Evolutionary conservation across 1,140 invertebrate species (phyloP), one percentile per base, ranked within the genome.

Genomic region (Drosophila hydei): DNA sequence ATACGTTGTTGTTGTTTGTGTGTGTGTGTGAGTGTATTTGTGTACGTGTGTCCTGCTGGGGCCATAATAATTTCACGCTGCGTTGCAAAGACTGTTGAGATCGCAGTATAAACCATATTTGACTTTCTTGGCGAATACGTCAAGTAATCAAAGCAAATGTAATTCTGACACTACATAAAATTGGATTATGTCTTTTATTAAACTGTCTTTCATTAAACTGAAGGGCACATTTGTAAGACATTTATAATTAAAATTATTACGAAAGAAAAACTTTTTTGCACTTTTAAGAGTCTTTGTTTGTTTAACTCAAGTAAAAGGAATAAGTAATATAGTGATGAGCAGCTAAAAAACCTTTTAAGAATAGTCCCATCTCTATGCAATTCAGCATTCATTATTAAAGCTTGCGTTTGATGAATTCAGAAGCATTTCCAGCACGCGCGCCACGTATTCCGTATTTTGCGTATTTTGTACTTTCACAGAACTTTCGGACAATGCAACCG

Each of bases 21-120:
- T 5, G 45, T 18, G 38, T 14, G 38, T 40, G 38, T 40, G 38
- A 14, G 45, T 19, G 19, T 42, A n/a, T 14, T 18, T 45, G 75
- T 40, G 42, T 36, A n/a, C 43, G 43, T 50, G 65, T 68, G 33
- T 59, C 72, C 76, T 71, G 68, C 63, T 79, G 81, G 54, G 65
- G 47, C 43, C 69, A 50, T 64, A 84, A 85, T 74, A 74, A 80
- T 85, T 77, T 80, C 77, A 77, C 65, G 77, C 81, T 87, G 80
- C 40, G 74, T 43, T 59, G 61, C 64, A 58, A 71, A 14, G 27
- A 19, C 38, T 61, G 40, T 30, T 43, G 38, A 45, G 55, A 19
- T 43, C 23, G 21, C 2, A 21, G 3, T n/a, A 50, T 19, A 42
- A 60, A n/a, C 18, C 36, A 43, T 27, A 19, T 14, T 43, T 9